These are phyloP conservation scores for Brienomyrus brachyistius DNA, from an alignment of 2,113 vertebrate genomes.

Conservation along the genomic window DNA sequence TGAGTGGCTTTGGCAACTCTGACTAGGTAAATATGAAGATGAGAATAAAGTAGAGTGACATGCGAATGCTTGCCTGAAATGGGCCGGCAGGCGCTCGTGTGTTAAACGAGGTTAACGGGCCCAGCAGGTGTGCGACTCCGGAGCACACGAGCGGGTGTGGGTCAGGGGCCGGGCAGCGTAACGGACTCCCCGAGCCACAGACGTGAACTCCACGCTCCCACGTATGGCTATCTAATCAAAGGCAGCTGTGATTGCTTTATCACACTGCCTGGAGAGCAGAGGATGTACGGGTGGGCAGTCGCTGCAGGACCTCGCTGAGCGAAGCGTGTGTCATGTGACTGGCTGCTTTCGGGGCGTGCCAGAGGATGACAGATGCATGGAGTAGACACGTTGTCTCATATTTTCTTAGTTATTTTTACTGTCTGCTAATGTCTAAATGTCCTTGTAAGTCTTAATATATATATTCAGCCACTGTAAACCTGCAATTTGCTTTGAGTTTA, in stretches of 20 bases:
- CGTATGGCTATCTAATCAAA: slow-evolving; percentile 28
- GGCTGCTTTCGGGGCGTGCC: neutral
- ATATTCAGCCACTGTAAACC: neutral
- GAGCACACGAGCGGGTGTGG: slow-evolving; percentile 29
- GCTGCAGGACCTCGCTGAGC: neutral
- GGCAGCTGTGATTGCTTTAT: slow-evolving; percentile 27
- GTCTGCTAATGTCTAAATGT: neutral
- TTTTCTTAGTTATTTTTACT: neutral
- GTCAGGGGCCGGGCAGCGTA: slow-evolving; percentile 25
- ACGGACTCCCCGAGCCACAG: slow-evolving; percentile 34
- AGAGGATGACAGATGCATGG: neutral
- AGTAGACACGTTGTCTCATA: neutral
- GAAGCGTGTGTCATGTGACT: neutral
- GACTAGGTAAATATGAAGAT: neutral
- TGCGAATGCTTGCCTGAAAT: neutral
- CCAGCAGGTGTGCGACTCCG: slow-evolving; percentile 31
- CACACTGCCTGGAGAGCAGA: slow-evolving; percentile 31
- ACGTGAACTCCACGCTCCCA: slow-evolving; percentile 31
- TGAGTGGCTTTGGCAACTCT: neutral
- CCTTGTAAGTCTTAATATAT: neutral
- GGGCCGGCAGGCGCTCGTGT: slow-evolving; percentile 23
- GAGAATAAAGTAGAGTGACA: neutral
- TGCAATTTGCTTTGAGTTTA: neutral
- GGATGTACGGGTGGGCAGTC: slow-evolving; percentile 12
- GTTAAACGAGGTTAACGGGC: slow-evolving; percentile 34